phyloP scores from a whole-genome alignment of 2,113 vertebrate species.

The Saguinus imperator region DNA sequence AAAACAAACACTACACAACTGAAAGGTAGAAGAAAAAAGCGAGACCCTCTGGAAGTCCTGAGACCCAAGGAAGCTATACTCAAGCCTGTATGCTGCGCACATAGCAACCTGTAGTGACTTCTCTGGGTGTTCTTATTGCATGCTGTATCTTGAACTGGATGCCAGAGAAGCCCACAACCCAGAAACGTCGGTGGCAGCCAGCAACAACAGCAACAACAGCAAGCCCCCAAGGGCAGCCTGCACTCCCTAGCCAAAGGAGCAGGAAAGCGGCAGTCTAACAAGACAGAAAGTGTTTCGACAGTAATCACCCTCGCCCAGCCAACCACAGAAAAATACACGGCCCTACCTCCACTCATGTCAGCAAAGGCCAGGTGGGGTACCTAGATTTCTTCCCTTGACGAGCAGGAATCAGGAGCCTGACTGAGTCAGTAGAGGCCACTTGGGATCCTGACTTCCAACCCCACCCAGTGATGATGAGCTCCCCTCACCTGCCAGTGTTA shows the following conservation, averaged over 20 bases:
- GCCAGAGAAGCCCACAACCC: background rate
- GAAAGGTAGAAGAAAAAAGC: background rate
- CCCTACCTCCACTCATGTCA: fast-evolving
- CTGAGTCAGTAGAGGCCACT: background rate
- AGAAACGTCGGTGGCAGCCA: background rate
- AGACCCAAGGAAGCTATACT: background rate
- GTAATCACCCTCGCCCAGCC: no score
- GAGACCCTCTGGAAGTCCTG: background rate
- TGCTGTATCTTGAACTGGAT: background rate
- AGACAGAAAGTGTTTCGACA: background rate
- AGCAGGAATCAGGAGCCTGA: background rate
- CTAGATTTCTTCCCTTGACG: background rate
- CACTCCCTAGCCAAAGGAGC: background rate
- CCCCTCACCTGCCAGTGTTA: background rate
- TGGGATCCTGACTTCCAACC: background rate
- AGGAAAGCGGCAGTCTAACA: background rate
- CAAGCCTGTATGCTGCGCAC: no score
- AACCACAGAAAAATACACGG: background rate
- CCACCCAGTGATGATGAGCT: background rate
- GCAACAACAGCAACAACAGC: no score
- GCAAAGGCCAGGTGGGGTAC: background rate
- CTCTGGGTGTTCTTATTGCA: background rate
- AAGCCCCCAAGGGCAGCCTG: background rate
- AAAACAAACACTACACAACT: background rate
- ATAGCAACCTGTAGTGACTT: background rate